phyloP scores from a whole-genome alignment of 2,113 vertebrate genomes.

The Anser brachyrhynchus region DNA sequence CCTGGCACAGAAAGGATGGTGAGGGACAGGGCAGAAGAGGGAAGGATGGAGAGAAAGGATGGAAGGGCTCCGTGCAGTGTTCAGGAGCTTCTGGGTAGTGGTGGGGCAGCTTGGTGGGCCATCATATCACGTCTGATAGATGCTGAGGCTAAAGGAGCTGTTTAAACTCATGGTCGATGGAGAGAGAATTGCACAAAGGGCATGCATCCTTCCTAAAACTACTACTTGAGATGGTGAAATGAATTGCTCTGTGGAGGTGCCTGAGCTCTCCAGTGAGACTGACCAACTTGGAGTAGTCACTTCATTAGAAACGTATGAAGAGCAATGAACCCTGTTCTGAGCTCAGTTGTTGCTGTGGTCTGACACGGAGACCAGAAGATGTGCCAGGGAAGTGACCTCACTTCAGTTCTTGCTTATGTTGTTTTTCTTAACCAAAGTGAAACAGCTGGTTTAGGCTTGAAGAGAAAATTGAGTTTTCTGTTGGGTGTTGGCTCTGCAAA shows the following conservation, averaged over 20 bases:
- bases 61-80: background rate
- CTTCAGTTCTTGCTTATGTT: background rate
- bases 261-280: background rate
- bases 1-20: background rate
- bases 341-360: background rate
- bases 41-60: background rate
- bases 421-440: constrained; percentile 2
- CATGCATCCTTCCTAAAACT: background rate
- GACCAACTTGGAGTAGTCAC: background rate
- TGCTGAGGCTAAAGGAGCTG: background rate
- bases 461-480: background rate
- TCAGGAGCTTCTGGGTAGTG: background rate
- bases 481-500: background rate
- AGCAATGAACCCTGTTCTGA: background rate
- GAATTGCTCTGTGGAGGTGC: background rate
- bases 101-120: background rate
- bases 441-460: constrained; percentile 2
- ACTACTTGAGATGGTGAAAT: background rate
- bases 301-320: background rate
- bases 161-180: background rate
- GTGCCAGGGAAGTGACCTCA: constrained; percentile 7
- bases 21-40: background rate
- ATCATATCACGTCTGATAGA: background rate
- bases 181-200: background rate
- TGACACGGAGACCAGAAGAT: background rate